Conservation (phyloP, 2,797 vertebrate genomes). For the Lepidocolaptes lacrymiger region DNA sequence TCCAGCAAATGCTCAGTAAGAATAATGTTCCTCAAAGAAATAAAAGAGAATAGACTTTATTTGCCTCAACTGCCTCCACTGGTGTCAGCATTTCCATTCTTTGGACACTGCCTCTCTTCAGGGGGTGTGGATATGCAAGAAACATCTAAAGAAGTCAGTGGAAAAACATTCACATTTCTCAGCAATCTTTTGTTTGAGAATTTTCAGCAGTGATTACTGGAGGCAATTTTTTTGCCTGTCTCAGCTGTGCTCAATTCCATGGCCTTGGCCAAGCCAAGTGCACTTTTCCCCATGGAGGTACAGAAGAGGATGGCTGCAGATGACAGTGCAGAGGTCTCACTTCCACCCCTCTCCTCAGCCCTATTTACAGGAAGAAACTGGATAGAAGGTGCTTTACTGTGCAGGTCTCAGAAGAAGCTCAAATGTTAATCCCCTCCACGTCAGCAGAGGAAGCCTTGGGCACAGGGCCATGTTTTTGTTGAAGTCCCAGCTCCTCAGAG, state of each 20-base stretch:
- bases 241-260: not conserved
- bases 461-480: not conserved
- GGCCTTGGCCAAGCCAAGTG: not conserved
- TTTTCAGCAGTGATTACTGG: not conserved
- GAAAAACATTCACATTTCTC: not conserved
- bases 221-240: not conserved
- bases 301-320: not conserved
- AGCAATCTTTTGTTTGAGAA: not conserved
- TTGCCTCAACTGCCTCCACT: not conserved
- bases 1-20: not conserved
- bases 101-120: not conserved
- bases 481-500: not conserved
- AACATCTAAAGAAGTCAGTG: not conserved
- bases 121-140: not conserved
- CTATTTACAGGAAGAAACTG: not conserved
- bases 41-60: not conserved
- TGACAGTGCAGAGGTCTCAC: not conserved
- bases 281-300: not conserved
- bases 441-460: slow-evolving; percentile 36
- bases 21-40: not conserved
- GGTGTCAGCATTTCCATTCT: not conserved
- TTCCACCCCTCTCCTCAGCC: not conserved
- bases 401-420: not conserved
- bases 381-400: not conserved
- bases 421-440: slow-evolving; percentile 19